Base-by-base conservation (phyloP, 1,140 invertebrate genomes). In the Propsilocerus akamusi region DNA sequence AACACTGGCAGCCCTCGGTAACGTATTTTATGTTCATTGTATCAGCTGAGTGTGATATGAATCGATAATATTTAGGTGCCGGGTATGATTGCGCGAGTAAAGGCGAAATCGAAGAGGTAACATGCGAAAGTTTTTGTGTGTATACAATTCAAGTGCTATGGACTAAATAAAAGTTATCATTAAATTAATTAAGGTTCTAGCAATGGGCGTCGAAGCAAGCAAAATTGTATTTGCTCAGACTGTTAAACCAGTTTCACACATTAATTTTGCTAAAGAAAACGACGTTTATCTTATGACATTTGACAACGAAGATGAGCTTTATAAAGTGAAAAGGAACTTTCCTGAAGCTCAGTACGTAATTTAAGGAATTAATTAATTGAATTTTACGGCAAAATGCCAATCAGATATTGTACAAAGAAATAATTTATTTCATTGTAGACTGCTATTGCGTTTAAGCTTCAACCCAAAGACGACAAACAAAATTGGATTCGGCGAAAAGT, bases 21-120 rank as follows among this genome's bases (percentile, higher is more conserved):
- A 37, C n/a, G 6, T 2, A 34, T n/a, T n/a, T n/a, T n/a, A n/a
- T n/a, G n/a, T n/a, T n/a, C n/a, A n/a, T n/a, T n/a, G n/a, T n/a
- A n/a, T n/a, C n/a, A n/a, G n/a, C 64, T 83, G 23, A n/a, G n/a
- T n/a, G n/a, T n/a, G n/a, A n/a, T n/a, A n/a, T n/a, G n/a, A n/a
- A n/a, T 30, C n/a, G 2, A 8, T 30, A 30, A 30, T 30, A 30
- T 30, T 30, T 6, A 30, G 80, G 81, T 41, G 65, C 69, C 48
- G 72, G 73, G 37, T 86, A 85, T 63, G 82, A 86, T 59, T 86
- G 83, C 64, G 81, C 83, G 5, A 79, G 77, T 37, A 79, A 81
- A 68, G 64, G 57, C 56, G 81, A 84, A 62, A 82, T 84, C 46
- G 59, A 71, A 51, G 68, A 70, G 52, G 69, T 83, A 5, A 60